These are phyloP conservation scores for Hypselothyrea guttata DNA, from an alignment of 2,888 invertebrate species.

Conservation along the genomic window DNA sequence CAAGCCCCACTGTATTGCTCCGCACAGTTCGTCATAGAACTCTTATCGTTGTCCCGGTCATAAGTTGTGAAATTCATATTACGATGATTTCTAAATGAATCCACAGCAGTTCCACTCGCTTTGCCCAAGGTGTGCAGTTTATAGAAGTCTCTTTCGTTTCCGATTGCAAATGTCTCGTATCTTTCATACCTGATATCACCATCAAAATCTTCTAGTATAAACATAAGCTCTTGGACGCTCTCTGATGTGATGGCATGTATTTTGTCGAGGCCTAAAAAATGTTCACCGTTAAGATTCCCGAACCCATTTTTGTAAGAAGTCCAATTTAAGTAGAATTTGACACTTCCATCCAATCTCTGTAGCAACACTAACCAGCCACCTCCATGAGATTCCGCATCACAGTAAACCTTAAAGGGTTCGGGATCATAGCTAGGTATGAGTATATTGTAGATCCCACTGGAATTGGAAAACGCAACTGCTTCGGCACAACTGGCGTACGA, in stretches of 20 bases:
- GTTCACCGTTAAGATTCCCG: slow-evolving; percentile 35
- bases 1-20: not conserved
- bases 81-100: slow-evolving; percentile 27
- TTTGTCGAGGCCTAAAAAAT: slow-evolving; percentile 44
- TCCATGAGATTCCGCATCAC: slow-evolving; percentile 24
- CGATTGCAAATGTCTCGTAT: slow-evolving; percentile 29
- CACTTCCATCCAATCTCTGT: slow-evolving; percentile 30
- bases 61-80: not conserved
- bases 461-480: not conserved
- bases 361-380: slow-evolving; percentile 40
- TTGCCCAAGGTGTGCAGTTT: slow-evolving; percentile 26
- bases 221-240: slow-evolving; percentile 20
- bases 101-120: slow-evolving; percentile 30
- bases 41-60: slow-evolving; percentile 8
- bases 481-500: slow-evolving; percentile 7
- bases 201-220: slow-evolving; percentile 31
- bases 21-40: not conserved
- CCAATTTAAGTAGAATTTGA: slow-evolving; percentile 37
- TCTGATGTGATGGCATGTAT: slow-evolving; percentile 34
- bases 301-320: slow-evolving; percentile 36
- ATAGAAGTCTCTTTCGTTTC: slow-evolving; percentile 20
- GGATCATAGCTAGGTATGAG: slow-evolving; percentile 32
- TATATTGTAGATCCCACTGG: slow-evolving; percentile 30
- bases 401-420: slow-evolving; percentile 33
- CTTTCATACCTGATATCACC: slow-evolving; percentile 10